phyloP scores from a whole-genome alignment of 2,888 invertebrate species.

The Anthrax anthrax region DNA sequence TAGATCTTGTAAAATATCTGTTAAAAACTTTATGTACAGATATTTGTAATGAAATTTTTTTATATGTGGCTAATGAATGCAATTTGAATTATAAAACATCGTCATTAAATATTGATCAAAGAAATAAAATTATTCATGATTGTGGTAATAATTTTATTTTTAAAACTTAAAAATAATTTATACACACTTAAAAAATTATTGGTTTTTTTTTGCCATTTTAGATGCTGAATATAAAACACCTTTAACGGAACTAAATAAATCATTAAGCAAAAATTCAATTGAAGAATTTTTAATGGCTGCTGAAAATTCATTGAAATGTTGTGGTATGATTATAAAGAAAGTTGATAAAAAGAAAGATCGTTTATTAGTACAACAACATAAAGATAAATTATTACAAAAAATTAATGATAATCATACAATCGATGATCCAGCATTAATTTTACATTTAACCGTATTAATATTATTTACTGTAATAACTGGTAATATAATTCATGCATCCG shows the following conservation, averaged over 20 bases:
- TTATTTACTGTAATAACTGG: constrained; percentile 71
- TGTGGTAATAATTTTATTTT: constrained; percentile 21
- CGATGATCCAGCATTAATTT: constrained; percentile 59
- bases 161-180: neutral
- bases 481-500: constrained; percentile 80
- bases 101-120: constrained; percentile 45
- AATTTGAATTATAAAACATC: constrained; percentile 44
- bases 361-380: constrained; percentile 59
- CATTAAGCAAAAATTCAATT: constrained; percentile 50
- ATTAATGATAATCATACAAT: constrained; percentile 41
- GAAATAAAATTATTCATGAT: constrained; percentile 55
- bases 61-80: constrained; percentile 63
- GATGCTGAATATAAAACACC: constrained; percentile 53
- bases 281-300: constrained; percentile 68
- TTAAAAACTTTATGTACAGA: constrained; percentile 74
- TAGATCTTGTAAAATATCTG: constrained; percentile 63
- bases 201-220: constrained; percentile 17
- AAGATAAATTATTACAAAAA: constrained; percentile 67
- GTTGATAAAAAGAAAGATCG: constrained; percentile 81
- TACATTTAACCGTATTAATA: constrained; percentile 63
- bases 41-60: constrained; percentile 60
- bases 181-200: neutral
- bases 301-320: constrained; percentile 54
- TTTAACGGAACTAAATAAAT: constrained; percentile 51
- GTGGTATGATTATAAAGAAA: constrained; percentile 72